phyloP scores from a whole-genome alignment of 2,113 vertebrate genomes.

The Coturnix japonica region DNA sequence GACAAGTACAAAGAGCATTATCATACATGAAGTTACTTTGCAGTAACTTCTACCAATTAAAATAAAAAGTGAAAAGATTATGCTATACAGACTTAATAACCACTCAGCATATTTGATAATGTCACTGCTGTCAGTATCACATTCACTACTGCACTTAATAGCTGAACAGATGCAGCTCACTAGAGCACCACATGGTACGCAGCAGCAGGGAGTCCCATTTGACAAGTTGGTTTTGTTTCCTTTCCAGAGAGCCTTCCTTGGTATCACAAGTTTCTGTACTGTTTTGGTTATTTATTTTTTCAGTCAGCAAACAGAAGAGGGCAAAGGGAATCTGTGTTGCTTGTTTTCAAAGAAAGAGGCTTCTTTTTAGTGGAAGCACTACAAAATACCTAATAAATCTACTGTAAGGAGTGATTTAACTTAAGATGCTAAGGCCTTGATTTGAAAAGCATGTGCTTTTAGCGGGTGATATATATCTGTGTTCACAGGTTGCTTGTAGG shows the following conservation, averaged over 20 bases:
- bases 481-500: background rate
- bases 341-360: conserved; percentile 44
- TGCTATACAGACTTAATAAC: conserved; percentile 8
- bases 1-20: background rate
- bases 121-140: conserved; percentile 9
- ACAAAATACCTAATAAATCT: conserved; percentile 7
- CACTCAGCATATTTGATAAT: conserved; percentile 62
- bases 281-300: conserved; percentile 50
- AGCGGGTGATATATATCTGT: background rate
- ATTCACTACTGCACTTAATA: conserved; percentile 55
- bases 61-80: conserved; percentile 37
- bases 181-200: conserved; percentile 58
- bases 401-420: background rate
- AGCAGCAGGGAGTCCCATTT: conserved; percentile 70
- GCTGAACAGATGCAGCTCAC: conserved; percentile 67
- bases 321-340: background rate
- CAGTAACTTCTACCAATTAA: conserved; percentile 32
- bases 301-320: conserved; percentile 51
- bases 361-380: background rate
- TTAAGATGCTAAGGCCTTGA: background rate
- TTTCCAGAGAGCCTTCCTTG: conserved; percentile 43
- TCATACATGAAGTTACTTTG: background rate
- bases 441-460: background rate
- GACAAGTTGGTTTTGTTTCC: conserved; percentile 66
- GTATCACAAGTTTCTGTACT: conserved; percentile 31